Evolutionary conservation across 2,888 invertebrate genomes (phyloP).

Genomic region (Lycocerus yunnanus): DNA sequence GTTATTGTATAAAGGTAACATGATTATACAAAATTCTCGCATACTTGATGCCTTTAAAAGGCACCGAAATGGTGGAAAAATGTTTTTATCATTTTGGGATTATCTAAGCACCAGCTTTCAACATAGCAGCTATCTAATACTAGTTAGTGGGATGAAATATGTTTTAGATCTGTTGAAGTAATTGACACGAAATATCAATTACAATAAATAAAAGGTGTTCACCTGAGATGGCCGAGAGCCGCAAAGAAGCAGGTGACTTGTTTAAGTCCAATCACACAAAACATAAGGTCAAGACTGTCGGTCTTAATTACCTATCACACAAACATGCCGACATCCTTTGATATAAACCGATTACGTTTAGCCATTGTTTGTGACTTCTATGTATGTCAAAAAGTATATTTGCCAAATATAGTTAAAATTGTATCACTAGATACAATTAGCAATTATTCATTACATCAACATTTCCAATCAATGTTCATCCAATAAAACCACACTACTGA

Average conservation of each 20-base stretch:
- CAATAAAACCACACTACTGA: neutral
- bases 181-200: slow-evolving; percentile 45
- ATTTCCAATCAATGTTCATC: too few relatives aligned
- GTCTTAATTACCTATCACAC: slow-evolving; percentile 46
- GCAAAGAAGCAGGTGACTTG: slow-evolving; percentile 26
- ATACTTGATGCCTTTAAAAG: neutral
- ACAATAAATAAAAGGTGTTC: slow-evolving; percentile 46
- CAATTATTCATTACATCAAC: neutral
- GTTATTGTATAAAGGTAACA: neutral
- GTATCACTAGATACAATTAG: neutral
- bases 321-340: slow-evolving; percentile 45
- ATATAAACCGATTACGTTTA: slow-evolving; percentile 38
- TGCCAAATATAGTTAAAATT: neutral
- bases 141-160: slow-evolving; percentile 9
- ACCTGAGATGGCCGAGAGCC: slow-evolving; percentile 28
- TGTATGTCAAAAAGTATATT: neutral
- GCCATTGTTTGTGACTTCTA: slow-evolving; percentile 8
- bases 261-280: slow-evolving; percentile 28
- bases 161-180: slow-evolving; percentile 37
- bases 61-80: neutral
- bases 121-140: slow-evolving; percentile 4
- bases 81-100: neutral
- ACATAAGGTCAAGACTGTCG: slow-evolving; percentile 33
- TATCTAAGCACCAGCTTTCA: slow-evolving; percentile 2
- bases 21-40: neutral